Conservation (phyloP, 1,140 invertebrate species). For the Bombus sylvicola region DNA sequence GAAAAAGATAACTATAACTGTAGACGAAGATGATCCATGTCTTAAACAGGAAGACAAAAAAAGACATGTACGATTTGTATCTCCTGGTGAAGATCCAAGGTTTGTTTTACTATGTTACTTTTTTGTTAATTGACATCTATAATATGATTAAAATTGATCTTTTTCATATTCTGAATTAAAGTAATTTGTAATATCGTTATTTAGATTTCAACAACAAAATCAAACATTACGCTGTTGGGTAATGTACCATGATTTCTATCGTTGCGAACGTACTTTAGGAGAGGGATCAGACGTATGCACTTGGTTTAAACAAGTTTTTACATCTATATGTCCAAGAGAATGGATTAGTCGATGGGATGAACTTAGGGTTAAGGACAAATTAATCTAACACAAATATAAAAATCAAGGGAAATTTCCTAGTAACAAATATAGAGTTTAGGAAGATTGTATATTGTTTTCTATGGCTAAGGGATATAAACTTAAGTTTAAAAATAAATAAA, state of each 20-base stretch:
- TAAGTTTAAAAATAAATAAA: conserved; percentile 27
- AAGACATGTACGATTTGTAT: neutral
- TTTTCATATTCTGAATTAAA: neutral
- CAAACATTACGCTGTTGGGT: conserved; percentile 78
- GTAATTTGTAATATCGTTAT: neutral
- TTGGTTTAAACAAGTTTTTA: conserved; percentile 75
- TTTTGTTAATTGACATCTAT: neutral
- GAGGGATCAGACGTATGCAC: conserved; percentile 69
- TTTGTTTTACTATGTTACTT: neutral
- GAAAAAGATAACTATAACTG: conserved; percentile 56
- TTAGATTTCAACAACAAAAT: conserved; percentile 79
- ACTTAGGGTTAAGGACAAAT: conserved; percentile 56
- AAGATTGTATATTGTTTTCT: conserved; percentile 4
- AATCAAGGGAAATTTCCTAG: conserved; percentile 66
- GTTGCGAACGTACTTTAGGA: conserved; percentile 76
- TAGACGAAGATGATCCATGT: conserved; percentile 68
- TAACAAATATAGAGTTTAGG: conserved; percentile 64
- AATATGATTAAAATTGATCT: neutral
- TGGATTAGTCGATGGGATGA: conserved; percentile 76
- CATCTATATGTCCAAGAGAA: conserved; percentile 69
- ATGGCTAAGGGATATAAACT: neutral
- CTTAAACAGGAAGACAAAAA: conserved; percentile 22
- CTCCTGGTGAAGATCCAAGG: conserved; percentile 68
- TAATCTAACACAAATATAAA: conserved; percentile 67
- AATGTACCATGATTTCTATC: conserved; percentile 78